Conservation (phyloP, 1,140 invertebrate species). For the Tetramorium simillimum region DNA sequence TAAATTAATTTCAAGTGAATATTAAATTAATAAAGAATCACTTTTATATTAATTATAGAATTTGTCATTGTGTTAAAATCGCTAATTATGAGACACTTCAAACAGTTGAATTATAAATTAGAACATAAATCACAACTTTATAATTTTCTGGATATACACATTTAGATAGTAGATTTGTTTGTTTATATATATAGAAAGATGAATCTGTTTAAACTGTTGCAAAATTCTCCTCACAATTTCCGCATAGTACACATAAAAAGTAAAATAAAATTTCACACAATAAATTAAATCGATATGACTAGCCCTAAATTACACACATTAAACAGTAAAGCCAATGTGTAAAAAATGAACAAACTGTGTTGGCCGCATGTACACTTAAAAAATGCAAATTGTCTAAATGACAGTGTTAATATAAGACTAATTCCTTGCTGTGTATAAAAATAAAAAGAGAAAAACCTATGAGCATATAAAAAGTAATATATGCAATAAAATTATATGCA, state of each 20-base stretch:
- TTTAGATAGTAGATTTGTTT: neutral
- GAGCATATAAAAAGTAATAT: slow-evolving; percentile 2
- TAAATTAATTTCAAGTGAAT: neutral
- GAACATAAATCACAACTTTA: slow-evolving; percentile 11
- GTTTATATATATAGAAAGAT: neutral
- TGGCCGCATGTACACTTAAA: slow-evolving; percentile 31
- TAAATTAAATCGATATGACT: neutral
- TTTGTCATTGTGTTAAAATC: neutral
- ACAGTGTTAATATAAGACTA: slow-evolving; percentile 11
- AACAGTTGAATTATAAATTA: slow-evolving; percentile 26
- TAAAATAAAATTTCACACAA: neutral
- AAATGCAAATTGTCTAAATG: neutral
- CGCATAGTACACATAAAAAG: neutral
- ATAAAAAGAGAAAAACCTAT: neutral
- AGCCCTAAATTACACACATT: slow-evolving; percentile 11
- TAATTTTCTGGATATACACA: neutral
- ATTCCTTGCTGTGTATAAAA: neutral
- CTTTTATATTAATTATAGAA: neutral
- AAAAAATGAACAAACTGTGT: slow-evolving; percentile 24
- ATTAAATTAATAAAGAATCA: slow-evolving; percentile 1
- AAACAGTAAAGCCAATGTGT: slow-evolving; percentile 29
- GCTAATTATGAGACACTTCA: neutral
- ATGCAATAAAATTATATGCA: slow-evolving; percentile 23
- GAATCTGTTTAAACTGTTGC: neutral
- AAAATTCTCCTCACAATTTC: neutral